Base-by-base conservation (phyloP, 1,140 invertebrate species). In the Trinorchestia longiramus region DNA sequence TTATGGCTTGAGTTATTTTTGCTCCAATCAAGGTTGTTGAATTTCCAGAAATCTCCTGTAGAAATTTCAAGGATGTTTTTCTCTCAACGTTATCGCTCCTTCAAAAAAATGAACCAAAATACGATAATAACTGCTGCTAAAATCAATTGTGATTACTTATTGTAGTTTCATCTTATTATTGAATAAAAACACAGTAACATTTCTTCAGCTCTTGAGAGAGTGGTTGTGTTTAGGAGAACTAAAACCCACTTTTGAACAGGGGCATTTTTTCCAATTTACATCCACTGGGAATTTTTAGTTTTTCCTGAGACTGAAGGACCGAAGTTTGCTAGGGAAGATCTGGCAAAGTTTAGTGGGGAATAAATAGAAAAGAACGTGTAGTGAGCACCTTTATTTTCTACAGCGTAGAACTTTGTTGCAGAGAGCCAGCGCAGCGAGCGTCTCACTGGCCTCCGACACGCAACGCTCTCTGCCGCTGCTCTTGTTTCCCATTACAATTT, bases 281-380 rank as follows among this genome's bases (percentile, higher is more conserved):
- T 23, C 62, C 62, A 36, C 28, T 11, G 88, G 88, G 41, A 90
- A 42, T 90, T 41, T 90, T 90, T 90, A 90, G n/a, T 90, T 90
- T 42, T 90, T 90, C 43, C 41, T 1, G 23, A 41, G 88, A 0
- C 41, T 90, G 43, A 19, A 28, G 88, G 88, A 41, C 3, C n/a
- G 28, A 43, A 90, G 43, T 41, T 90, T 90, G 43, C 41, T 11
- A 43, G 88, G 88, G 41, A 90, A 90, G 88, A 90, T 90, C 88
- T 42, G 88, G 88, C 36, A 90, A 90, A 90, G 88, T 90, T 90
- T 90, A 43, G 88, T 90, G 41, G n/a, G 15, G 88, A 90, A 43
- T 41, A 42, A 90, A 90, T 41, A 90, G 88, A 43, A 43, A 90
- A 43, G 62, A 77, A 36, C 28, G 62, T 28, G 62, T 77, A 77